Conservation (phyloP, 2,888 invertebrate species). For the Meghimatium bilineatum region DNA sequence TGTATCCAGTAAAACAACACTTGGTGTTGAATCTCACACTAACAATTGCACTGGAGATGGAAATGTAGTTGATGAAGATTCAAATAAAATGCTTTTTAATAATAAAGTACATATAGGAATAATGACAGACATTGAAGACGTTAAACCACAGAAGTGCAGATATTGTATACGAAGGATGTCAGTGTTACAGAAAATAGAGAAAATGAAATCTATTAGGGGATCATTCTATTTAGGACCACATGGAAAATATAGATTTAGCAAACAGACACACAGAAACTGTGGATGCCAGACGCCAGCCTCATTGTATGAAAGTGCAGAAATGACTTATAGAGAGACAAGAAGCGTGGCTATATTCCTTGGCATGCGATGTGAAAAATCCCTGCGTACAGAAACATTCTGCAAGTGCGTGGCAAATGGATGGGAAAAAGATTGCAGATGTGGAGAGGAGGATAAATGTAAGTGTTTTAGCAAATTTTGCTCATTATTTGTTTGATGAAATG, state of each 20-base stretch:
- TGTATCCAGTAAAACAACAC: not conserved
- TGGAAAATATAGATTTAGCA: not conserved
- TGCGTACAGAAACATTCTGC: conserved; percentile 66
- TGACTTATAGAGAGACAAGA: conserved; percentile 40
- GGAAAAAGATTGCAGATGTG: conserved; percentile 66
- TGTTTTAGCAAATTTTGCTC: not conserved
- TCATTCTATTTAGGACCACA: not conserved
- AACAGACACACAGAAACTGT: not conserved
- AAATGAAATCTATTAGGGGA: conserved; percentile 21
- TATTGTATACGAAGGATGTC: conserved; percentile 36
- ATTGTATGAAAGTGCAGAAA: conserved; percentile 39
- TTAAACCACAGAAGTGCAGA: conserved; percentile 21
- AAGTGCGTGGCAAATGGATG: conserved; percentile 63
- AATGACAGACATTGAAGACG: conserved; percentile 25
- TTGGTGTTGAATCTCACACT: not conserved
- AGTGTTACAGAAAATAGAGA: conserved; percentile 34
- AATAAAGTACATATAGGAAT: conserved; percentile 32
- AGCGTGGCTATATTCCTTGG: conserved; percentile 38
- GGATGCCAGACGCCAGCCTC: conserved; percentile 42
- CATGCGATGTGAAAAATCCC: conserved; percentile 48
- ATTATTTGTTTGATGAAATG: too few species aligned
- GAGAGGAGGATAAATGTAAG: conserved; percentile 63
- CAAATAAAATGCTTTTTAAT: not conserved
- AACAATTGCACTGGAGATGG: not conserved
- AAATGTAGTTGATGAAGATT: not conserved